Evolutionary conservation across 2,113 vertebrate genomes (phyloP), one percentile per base, ranked within the genome.

Genomic region (Irena cyanogastra): DNA sequence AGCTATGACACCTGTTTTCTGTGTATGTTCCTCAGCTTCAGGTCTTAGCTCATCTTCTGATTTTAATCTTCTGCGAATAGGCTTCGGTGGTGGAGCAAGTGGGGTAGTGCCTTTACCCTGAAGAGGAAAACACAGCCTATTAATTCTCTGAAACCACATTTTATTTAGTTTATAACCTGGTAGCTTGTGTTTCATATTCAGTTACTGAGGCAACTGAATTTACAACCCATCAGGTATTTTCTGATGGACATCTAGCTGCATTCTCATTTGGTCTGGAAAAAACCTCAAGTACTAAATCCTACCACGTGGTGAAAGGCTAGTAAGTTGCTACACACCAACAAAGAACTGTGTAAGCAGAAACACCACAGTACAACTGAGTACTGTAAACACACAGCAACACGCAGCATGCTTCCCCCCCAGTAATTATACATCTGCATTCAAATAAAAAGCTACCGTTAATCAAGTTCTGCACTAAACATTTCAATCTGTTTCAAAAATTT

Each of bases 31-130:
- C 96, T 99, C 99, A 37, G 97, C 97, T 94, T 99, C 99, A 12
- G 99, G 99, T 95, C 98, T 98, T 33, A 99, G 98, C 90, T 99
- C 99, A 91, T 99, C 99, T 97, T 99, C 99, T 20, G 99, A 99
- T 97, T 99, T 99, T 98, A 99, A 98, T 97, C 99, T 98, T 95
- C 99, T 98, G 65, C 99, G 98, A 69, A 99, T 98, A 64, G 99
- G 99, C 97, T 99, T 99, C 77, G 99, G 99, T 52, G 99, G 99
- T 83, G 99, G 99, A 92, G 99, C 99, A 94, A 99, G 98, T 15
- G 99, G 99, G 33, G 99, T 98, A 33, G 98, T 98, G 82, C 98
- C 98, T 98, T 99, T 99, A 95, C 97, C 97, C 99, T 99, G 83
- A 54, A 50, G 79, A 59, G 81, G 56, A 86, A 91, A 93, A 57